Percentiles rank a stretch among this genome's conserved stretches.
Evolutionary conservation across 2,113 vertebrate genomes (phyloP).

Genomic region (Pycnonotus jocosus): DNA sequence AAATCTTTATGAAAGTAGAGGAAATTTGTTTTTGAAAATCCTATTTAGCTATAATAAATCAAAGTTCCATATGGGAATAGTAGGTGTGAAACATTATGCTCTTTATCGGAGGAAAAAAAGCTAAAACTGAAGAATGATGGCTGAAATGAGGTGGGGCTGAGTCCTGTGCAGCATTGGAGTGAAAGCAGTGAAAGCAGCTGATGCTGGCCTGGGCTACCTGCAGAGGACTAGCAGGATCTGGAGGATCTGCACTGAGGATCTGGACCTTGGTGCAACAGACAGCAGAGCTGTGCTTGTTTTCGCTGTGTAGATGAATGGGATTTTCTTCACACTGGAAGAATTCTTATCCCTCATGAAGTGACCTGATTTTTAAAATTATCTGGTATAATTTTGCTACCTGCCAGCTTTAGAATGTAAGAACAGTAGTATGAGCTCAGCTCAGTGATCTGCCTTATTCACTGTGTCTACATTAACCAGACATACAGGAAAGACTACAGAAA

Average conservation of each 20-base stretch:
- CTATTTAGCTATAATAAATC: background rate
- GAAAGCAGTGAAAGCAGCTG: background rate
- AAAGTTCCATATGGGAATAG: background rate
- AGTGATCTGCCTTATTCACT: background rate
- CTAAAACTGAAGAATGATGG: background rate
- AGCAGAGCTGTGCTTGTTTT: background rate
- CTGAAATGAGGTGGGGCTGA: background rate
- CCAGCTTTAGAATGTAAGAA: background rate
- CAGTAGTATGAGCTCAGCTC: background rate
- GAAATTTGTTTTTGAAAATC: background rate
- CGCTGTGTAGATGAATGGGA: background rate
- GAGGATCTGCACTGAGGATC: background rate
- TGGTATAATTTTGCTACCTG: background rate
- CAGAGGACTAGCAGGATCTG: no score
- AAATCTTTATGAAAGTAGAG: background rate
- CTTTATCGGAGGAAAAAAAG: background rate
- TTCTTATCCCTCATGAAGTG: background rate
- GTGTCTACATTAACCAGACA: background rate
- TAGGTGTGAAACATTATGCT: background rate
- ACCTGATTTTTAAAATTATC: conserved; percentile 24
- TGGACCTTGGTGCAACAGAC: background rate
- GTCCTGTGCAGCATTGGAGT: background rate
- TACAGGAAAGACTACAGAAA: background rate
- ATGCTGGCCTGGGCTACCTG: background rate
- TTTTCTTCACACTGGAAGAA: background rate